Base-by-base conservation (phyloP, 2,888 invertebrate species). In the Luperina nickerlii region DNA sequence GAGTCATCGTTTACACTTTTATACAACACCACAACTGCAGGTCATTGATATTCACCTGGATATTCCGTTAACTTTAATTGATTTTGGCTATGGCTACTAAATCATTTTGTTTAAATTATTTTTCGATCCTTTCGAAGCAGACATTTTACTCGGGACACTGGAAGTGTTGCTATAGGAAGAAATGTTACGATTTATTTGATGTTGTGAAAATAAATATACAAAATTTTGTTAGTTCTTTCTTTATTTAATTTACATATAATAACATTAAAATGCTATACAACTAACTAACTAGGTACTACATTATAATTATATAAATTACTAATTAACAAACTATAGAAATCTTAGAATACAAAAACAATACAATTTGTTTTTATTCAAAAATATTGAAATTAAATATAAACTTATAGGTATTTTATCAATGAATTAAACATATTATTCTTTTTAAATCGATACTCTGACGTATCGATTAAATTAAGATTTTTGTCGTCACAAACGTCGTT, bases 121-220 rank as follows among this genome's bases (percentile, higher is more conserved):
- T 94, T 94, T 94, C 92, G 92, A 95, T 92, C 93, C 93, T 93
- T 92, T 94, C 92, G 90, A 93, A 95, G 96, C 96, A 96, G 96
- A 97, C 96, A 96, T 97, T 96, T 96, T 96, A 91, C 94, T 92
- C 92, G 92, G 91, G 92, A 91, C 87, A 92, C 91, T 92, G 85
- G 15, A 73, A 79, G 88, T 93, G 91, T 92, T 94, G 92, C 93
- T 87, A 90, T 66, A 63, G 0, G 8, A 57, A 77, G 54, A 70
- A 82, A 76, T 45, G 8, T 63, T 74, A 27, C 18, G 48, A 74
- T 48, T 38, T 60, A 51, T 62, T 66, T n/a, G 32, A n/a, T 63
- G 24, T 75, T 57, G 9, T 45, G 38, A 54, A 51, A 70, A 70
- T 70, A 27, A 15, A 38, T 18, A 51, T 24, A 45, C 13, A 54